These are phyloP conservation scores for Rhinolophus ferrumequinum DNA, from an alignment of 2,113 vertebrate genomes.

Conservation along the genomic window DNA sequence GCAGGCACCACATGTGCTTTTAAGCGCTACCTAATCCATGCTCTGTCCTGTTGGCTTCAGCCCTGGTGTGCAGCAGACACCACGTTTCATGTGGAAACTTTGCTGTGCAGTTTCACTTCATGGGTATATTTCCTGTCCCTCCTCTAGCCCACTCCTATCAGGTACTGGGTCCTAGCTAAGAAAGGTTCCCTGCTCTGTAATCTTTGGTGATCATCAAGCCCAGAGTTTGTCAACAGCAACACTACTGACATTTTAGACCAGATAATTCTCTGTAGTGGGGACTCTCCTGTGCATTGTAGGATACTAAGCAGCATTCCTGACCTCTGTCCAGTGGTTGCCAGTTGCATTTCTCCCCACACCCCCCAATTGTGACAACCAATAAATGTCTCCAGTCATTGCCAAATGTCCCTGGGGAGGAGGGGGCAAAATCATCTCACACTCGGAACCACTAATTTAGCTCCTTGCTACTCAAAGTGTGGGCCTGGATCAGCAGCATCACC, in stretches of 20 bases:
- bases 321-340: neutral
- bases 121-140: neutral
- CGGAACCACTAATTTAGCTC: neutral
- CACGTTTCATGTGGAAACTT: neutral
- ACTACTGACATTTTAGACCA: neutral
- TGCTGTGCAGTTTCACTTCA: slow-evolving; percentile 7
- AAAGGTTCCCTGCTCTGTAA: neutral
- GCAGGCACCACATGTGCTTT: slow-evolving; percentile 24
- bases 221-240: neutral
- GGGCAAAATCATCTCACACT: neutral
- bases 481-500: neutral
- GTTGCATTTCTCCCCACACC: neutral
- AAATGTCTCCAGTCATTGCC: neutral
- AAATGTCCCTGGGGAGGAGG: neutral
- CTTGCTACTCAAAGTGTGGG: neutral
- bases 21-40: slow-evolving; percentile 23
- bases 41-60: slow-evolving; percentile 1
- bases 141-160: neutral
- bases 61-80: neutral
- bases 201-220: slow-evolving; percentile 11
- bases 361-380: neutral
- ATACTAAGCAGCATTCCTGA: neutral
- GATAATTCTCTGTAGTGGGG: neutral
- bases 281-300: neutral
- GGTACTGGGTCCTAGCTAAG: neutral